Conservation (phyloP, 1,140 invertebrate species). For the Manduca sexta region DNA sequence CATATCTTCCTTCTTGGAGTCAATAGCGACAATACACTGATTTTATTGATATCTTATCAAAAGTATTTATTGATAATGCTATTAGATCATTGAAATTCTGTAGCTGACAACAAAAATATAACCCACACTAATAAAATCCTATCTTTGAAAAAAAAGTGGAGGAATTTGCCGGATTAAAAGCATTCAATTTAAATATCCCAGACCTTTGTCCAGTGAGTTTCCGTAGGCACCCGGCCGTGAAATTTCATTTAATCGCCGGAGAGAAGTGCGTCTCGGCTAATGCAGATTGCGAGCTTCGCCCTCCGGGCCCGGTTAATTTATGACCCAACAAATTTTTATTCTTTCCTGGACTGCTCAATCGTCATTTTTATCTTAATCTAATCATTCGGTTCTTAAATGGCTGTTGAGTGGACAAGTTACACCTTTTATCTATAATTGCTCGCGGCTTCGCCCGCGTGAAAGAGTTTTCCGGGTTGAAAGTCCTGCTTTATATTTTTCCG, state of each 20-base stretch:
- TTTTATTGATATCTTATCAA: too few species aligned
- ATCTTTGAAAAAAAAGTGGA: constrained; percentile 35
- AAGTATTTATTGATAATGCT: too few species aligned
- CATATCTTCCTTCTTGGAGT: too few species aligned
- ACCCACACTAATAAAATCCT: constrained; percentile 11
- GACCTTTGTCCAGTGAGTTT: constrained; percentile 59
- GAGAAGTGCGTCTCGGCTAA: constrained; percentile 67
- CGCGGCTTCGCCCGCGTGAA: too few species aligned
- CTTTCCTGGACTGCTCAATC: constrained; percentile 58
- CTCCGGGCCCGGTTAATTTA: constrained; percentile 59
- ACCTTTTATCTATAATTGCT: too few species aligned
- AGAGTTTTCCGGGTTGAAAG: too few species aligned
- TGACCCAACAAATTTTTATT: constrained; percentile 68
- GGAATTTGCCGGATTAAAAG: constrained; percentile 52
- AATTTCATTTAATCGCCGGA: constrained; percentile 69
- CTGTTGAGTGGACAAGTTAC: too few species aligned
- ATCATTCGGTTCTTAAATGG: constrained; percentile 29
- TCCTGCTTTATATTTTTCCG: too few species aligned
- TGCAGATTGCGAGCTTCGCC: constrained; percentile 62
- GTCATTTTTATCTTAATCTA: constrained; percentile 46
- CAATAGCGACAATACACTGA: too few species aligned
- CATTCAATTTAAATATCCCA: constrained; percentile 64
- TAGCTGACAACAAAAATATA: constrained; percentile 1
- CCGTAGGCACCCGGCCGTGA: constrained; percentile 57
- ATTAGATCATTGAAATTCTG: too few species aligned